Evolutionary conservation across 2,113 vertebrate species (phyloP).

Genomic region (Mus musculus): GRCm39 chr9:106790501-106791000

Average conservation of each 20-base stretch:
- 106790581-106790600: neutral
- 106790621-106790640: neutral
- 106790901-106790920: neutral
- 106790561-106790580: neutral
- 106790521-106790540: neutral
- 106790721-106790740: neutral
- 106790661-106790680: neutral
- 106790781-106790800: neutral
- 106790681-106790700: neutral
- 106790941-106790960: neutral
- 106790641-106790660: neutral
- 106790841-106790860: neutral
- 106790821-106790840: neutral
- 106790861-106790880: neutral
- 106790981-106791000: neutral
- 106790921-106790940: neutral
- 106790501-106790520: slow-evolving; percentile 20
- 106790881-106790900: neutral
- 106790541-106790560: neutral
- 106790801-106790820: neutral
- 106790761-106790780: neutral
- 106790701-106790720: neutral
- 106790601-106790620: neutral
- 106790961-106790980: neutral
- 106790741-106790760: neutral